Evolutionary conservation across 2,113 vertebrate genomes (phyloP), one percentile per base, ranked within the genome.

Genomic region (Loxodonta africana): DNA sequence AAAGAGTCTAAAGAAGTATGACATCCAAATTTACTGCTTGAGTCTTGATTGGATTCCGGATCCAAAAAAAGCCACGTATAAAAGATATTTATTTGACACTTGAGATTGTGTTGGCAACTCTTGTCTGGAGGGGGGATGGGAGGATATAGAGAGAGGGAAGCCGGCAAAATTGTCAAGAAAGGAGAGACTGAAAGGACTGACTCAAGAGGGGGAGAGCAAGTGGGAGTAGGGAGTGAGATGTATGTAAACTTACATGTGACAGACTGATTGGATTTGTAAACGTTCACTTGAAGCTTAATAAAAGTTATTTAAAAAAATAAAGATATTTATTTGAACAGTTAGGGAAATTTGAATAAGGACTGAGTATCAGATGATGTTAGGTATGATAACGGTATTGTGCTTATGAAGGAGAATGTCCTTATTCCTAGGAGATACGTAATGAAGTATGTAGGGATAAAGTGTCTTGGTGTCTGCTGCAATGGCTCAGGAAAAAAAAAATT

Each of bases 381-480:
- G 33, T 90, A 18, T 88, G 73, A 11, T 57, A 30, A 48, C 26
- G 25, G 30, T 85, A 57, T 73, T 94, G 53, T 94, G 37, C 6
- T 80, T 85, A 74, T 48, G 44, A 94, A 80, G 88, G 21, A 51
- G 25, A 28, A 78, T 5, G 10, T 65, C 83, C 20, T 80, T 69
- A 69, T 83, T 81, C 53, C 44, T 71, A 37, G 48, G 82, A 91
- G 46, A 80, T 94, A 10, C 44, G 48, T 69, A 67, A 21, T 25
- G 60, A 51, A 37, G 60, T 82, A 37, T 81, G 21, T 18, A 62
- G 37, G 33, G 41, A 44, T 90, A 90, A 41, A 92, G 12, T 90
- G 44, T 46, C 18, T 87, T 93, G 62, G 30, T 78, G 37, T 25
- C 71, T 89, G n/a, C 81, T 94, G 83, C 80, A 76, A 74, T 85